These are phyloP conservation scores for Laticauda laticaudata DNA, from an alignment of 2,113 vertebrate species.

Conservation along the genomic window DNA sequence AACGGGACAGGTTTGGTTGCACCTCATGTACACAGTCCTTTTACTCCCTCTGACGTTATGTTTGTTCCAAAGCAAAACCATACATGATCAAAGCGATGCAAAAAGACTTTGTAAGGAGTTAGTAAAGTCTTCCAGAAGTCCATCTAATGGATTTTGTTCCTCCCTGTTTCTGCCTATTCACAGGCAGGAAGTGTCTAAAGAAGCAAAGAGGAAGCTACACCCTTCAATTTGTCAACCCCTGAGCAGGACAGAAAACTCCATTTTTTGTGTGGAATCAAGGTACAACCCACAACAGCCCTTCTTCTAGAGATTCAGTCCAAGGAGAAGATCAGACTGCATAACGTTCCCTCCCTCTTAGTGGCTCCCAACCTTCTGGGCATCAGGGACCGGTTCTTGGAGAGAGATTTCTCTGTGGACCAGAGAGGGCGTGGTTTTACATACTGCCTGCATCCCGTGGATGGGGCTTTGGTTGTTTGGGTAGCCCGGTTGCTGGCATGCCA, in stretches of 20 bases:
- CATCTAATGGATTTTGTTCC: neutral
- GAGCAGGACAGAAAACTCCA: neutral
- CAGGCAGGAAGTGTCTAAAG: neutral
- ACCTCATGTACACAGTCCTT: neutral
- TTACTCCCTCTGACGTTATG: neutral
- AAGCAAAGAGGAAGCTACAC: neutral
- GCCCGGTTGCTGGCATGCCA: no score
- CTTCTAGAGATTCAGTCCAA: neutral
- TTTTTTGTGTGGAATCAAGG: neutral
- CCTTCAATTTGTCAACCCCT: neutral
- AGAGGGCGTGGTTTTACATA: no score
- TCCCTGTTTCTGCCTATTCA: neutral
- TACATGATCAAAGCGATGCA: neutral
- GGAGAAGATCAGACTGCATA: neutral
- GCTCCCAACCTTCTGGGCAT: no score
- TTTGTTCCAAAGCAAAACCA: neutral
- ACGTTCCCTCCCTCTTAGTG: neutral
- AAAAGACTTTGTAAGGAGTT: neutral
- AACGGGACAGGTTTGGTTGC: neutral
- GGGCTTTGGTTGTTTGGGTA: no score
- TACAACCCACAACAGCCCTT: neutral
- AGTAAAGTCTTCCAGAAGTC: neutral
- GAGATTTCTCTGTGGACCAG: no score
- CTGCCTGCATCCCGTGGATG: no score
- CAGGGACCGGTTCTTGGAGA: no score